Base-by-base conservation (phyloP, 2,113 vertebrate genomes). In the Gallinago paraguaiae region DNA sequence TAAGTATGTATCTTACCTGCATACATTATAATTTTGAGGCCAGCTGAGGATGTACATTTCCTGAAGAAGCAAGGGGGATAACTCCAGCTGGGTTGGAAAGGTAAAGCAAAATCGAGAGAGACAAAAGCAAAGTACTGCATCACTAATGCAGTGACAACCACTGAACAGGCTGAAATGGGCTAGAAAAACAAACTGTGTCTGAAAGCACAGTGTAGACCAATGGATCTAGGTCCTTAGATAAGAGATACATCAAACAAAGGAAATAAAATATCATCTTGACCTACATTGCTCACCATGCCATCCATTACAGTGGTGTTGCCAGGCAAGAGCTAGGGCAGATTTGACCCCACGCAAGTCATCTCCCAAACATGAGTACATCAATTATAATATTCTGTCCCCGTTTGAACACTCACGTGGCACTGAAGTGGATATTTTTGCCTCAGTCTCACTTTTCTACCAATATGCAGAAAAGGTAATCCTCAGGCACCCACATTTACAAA, bases 401-500 rank as follows among this genome's bases (percentile, higher is more conserved):
- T 77, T 3, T 90, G 70, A 91, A 88, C 46, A 57, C 67, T 80
- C 70, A 27, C 30, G 31, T 50, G 54, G 53, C 54, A 63, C 70
- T 27, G 20, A 72, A 63, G 75, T 37, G 50, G 67, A 10, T 90
- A 35, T 82, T 85, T 86, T 59, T 91, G 78, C 75, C 90, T 86
- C 76, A 90, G 76, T 35, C 82, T 88, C 87, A 74, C 59, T 91
- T 51, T 35, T 70, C 71, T 75, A 77, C 50, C 50, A n/a, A 19
- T 11, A 82, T 56, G 81, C 48, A 53, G 77, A 86, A 92, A 82
- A 89, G 54, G 54, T 87, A 95, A 93, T 93, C 95, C 94, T 96
- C 50, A 80, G 94, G 93, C 94, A 95, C 45, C 63, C 63, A 86
- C 70, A 77, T 83, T 86, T 94, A 90, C 83, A 93, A 97, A 95